phyloP scores from a whole-genome alignment of 1,140 invertebrate species.

The Drosophila hydei region DNA sequence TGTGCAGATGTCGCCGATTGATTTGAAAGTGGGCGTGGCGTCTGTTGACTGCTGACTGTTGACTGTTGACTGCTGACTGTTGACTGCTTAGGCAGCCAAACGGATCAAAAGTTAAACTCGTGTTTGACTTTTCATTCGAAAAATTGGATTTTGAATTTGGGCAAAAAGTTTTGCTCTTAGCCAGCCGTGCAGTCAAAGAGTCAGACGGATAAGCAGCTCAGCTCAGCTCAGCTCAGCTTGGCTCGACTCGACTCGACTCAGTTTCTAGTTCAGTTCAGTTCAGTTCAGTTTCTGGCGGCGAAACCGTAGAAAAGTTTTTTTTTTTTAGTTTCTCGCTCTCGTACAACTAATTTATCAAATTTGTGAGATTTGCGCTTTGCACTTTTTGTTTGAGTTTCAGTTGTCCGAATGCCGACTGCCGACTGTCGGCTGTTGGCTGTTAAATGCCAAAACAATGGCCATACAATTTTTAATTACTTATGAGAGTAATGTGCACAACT shows the following conservation, averaged over 20 bases:
- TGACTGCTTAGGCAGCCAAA: constrained; percentile 62
- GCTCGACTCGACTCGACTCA: constrained; percentile 1
- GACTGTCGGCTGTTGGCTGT: neutral
- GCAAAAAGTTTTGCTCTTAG: constrained; percentile 58
- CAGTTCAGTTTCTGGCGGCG: constrained; percentile 6
- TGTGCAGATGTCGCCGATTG: constrained; percentile 25
- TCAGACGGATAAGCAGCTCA: constrained; percentile 39
- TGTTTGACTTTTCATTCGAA: constrained; percentile 83
- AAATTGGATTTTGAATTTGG: constrained; percentile 82
- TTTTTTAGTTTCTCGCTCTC: constrained; percentile 43
- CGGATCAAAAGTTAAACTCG: constrained; percentile 82
- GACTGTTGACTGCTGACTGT: constrained; percentile 40
- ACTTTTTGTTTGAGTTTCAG: constrained; percentile 63
- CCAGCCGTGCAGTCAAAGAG: constrained; percentile 31
- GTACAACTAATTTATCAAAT: constrained; percentile 77
- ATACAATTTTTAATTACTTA: constrained; percentile 69
- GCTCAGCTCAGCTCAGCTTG: constrained; percentile 20
- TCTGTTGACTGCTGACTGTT: constrained; percentile 13
- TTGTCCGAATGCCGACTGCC: neutral
- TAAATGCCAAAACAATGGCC: constrained; percentile 58
- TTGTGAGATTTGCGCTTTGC: constrained; percentile 69
- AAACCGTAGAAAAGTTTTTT: constrained; percentile 57
- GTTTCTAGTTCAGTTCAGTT: constrained; percentile 20
- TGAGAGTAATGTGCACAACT: constrained; percentile 54
- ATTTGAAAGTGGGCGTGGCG: constrained; percentile 9